Evolutionary conservation across 2,797 vertebrate genomes (phyloP).

Genomic region (Cyprinella venusta): DNA sequence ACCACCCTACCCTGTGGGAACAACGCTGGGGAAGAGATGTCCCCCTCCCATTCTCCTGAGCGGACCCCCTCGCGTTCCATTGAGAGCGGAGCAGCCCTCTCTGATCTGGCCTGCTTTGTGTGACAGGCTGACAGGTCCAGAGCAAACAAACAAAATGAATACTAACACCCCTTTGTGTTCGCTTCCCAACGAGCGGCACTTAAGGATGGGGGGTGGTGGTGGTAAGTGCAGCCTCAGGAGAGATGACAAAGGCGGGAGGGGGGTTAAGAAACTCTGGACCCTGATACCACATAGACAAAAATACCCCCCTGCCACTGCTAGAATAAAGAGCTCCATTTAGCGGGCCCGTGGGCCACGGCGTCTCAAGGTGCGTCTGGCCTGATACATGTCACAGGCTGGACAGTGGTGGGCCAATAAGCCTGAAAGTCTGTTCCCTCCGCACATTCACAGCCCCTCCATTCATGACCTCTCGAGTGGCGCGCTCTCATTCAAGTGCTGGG

Average conservation of each 20-base stretch:
- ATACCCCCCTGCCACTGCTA: slow-evolving; percentile 49
- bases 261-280: slow-evolving; percentile 52
- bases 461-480: slow-evolving; percentile 43
- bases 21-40: slow-evolving; percentile 68
- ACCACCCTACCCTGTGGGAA: slow-evolving; percentile 75
- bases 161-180: slow-evolving; percentile 79
- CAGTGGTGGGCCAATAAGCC: slow-evolving; percentile 45
- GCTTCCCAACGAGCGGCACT: slow-evolving; percentile 72
- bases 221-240: slow-evolving; percentile 27
- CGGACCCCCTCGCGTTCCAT: slow-evolving; percentile 82
- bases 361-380: slow-evolving; percentile 76
- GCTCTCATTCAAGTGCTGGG: slow-evolving; percentile 50
- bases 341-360: slow-evolving; percentile 62
- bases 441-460: slow-evolving; percentile 50
- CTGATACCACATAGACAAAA: slow-evolving; percentile 60
- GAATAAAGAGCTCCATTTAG: slow-evolving; percentile 86
- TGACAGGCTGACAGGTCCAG: slow-evolving; percentile 84
- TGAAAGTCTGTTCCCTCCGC: slow-evolving; percentile 38
- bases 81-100: slow-evolving; percentile 77
- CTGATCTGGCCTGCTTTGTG: slow-evolving; percentile 76
- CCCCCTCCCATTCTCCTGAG: slow-evolving; percentile 63
- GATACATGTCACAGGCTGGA: slow-evolving; percentile 52
- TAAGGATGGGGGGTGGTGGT: slow-evolving; percentile 61
- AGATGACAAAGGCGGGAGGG: slow-evolving; percentile 47
- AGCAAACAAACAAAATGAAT: slow-evolving; percentile 92